phyloP scores from a whole-genome alignment of 2,888 invertebrate species.

The Apamea crenata region DNA sequence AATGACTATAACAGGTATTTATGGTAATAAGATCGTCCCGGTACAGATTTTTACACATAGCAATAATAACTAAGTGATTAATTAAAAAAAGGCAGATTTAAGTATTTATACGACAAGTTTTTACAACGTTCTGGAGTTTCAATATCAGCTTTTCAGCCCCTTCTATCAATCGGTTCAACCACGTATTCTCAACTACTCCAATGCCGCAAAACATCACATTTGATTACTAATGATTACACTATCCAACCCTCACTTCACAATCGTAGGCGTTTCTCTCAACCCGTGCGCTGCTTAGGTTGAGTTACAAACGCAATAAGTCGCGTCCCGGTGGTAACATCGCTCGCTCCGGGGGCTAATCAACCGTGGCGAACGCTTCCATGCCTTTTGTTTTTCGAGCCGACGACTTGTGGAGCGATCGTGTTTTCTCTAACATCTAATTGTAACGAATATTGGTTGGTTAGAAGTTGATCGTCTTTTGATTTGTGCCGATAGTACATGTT shows the following conservation, averaged over 20 bases:
- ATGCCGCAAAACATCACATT: constrained; percentile 32
- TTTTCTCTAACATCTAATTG: constrained; percentile 58
- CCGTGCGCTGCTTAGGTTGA: constrained; percentile 50
- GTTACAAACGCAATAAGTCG: constrained; percentile 68
- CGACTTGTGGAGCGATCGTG: constrained; percentile 47
- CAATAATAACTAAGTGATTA: not conserved
- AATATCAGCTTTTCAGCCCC: not conserved
- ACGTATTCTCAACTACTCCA: not conserved
- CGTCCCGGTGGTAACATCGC: constrained; percentile 67
- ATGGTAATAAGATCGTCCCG: not conserved
- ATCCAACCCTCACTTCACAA: constrained; percentile 53
- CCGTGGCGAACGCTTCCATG: constrained; percentile 70
- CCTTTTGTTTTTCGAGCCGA: constrained; percentile 75
- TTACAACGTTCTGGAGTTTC: not conserved
- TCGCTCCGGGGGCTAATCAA: constrained; percentile 77
- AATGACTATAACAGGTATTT: not conserved
- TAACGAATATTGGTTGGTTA: constrained; percentile 47
- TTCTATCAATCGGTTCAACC: not conserved
- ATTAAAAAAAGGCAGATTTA: not conserved
- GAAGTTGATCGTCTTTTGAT: constrained; percentile 17
- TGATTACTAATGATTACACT: constrained; percentile 40
- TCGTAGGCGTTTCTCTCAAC: constrained; percentile 51
- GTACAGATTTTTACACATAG: not conserved
- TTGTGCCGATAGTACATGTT: not conserved
- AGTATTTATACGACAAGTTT: not conserved